A percentile compares a stretch with the other conserved stretches of the same genome.
Conservation (phyloP, 2,888 invertebrate genomes). For the Danaus chrysippus region DNA sequence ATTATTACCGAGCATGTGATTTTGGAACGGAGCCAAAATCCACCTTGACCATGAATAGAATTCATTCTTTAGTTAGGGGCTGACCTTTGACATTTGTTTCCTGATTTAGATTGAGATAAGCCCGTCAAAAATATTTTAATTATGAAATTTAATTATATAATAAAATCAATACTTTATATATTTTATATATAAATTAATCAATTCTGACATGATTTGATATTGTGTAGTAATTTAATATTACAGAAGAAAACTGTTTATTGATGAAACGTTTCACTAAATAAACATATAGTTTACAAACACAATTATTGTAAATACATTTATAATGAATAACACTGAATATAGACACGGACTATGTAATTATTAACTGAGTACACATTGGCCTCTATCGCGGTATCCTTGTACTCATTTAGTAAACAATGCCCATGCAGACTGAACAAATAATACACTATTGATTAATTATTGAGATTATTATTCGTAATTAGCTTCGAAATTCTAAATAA, state of each 20-base stretch:
- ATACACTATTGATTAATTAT: constrained; percentile 58
- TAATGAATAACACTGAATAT: constrained; percentile 26
- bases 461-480: constrained; percentile 47
- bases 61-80: constrained; percentile 22
- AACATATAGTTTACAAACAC: constrained; percentile 11
- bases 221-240: neutral
- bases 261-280: constrained; percentile 1
- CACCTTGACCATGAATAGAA: constrained; percentile 29
- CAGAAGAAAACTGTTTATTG: neutral
- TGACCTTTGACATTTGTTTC: constrained; percentile 20
- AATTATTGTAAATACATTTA: constrained; percentile 21
- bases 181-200: too few species aligned
- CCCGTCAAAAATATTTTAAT: neutral
- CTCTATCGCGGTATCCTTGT: constrained; percentile 70
- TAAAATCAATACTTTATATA: neutral
- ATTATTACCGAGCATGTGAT: constrained; percentile 26
- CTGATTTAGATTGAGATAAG: constrained; percentile 5
- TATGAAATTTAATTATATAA: constrained; percentile 1
- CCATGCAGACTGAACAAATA: constrained; percentile 66
- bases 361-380: constrained; percentile 65
- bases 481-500: constrained; percentile 26
- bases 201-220: too few species aligned
- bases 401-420: constrained; percentile 67
- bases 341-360: constrained; percentile 64
- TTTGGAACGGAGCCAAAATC: constrained; percentile 23